phyloP scores from a whole-genome alignment of 2,113 vertebrate genomes.

The Rhabdornis inornatus region DNA sequence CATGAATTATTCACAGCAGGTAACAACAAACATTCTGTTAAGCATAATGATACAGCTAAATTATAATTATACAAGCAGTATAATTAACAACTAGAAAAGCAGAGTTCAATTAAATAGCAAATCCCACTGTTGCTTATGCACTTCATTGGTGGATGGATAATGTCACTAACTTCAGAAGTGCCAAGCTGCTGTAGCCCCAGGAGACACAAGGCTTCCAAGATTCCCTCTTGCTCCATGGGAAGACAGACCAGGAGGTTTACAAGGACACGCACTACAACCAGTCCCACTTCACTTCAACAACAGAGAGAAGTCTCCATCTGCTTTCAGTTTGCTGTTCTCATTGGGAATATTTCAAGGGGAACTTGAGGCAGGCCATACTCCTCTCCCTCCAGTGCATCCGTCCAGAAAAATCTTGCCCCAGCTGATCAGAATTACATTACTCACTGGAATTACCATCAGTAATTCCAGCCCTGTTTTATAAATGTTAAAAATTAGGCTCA shows the following conservation, averaged over 20 bases:
- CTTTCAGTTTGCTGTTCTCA: background rate
- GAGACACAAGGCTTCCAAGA: background rate
- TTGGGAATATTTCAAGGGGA: background rate
- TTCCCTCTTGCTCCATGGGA: background rate
- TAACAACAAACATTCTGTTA: constrained; percentile 7
- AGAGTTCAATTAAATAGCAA: background rate
- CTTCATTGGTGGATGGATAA: background rate
- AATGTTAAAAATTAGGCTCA: background rate
- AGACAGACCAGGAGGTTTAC: background rate
- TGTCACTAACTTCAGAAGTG: background rate
- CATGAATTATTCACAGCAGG: background rate
- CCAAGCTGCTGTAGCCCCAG: background rate
- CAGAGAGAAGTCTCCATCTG: background rate
- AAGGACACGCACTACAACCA: background rate
- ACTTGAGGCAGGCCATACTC: background rate
- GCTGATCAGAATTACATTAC: background rate
- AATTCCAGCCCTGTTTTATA: background rate
- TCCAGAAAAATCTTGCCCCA: background rate
- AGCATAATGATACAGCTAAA: background rate
- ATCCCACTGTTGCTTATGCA: background rate
- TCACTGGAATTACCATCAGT: background rate
- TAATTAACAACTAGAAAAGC: background rate
- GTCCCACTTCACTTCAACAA: background rate
- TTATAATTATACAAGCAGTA: background rate
- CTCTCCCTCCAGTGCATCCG: background rate